These are phyloP conservation scores for Ophiothrix spiculata DNA, from an alignment of 35 echinoderm and acorn worm genomes.

Conservation along the genomic window DNA sequence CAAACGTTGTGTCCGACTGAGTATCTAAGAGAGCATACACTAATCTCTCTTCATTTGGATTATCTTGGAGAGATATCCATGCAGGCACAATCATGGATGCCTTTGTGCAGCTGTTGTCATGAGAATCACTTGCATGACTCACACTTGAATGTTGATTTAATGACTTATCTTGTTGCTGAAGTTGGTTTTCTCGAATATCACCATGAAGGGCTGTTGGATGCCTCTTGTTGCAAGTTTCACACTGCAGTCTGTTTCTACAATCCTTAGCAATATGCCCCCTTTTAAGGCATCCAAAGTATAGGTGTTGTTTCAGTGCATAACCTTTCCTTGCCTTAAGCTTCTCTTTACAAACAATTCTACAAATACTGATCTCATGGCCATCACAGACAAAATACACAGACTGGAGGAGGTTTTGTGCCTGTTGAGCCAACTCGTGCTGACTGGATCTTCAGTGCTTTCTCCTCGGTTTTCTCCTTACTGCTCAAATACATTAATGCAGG, in stretches of 20 bases:
- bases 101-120: neutral
- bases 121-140: constrained; percentile 22
- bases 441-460: too few species aligned
- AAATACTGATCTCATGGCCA: constrained; percentile 33
- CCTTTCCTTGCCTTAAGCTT: constrained; percentile 24
- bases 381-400: constrained; percentile 36
- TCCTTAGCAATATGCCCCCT: constrained; percentile 43
- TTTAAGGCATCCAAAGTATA: constrained; percentile 64
- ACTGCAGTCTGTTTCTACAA: constrained; percentile 40
- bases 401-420: neutral
- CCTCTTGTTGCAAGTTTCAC: constrained; percentile 17
- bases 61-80: constrained; percentile 25
- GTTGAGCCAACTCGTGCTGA: neutral
- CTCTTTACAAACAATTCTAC: constrained; percentile 19
- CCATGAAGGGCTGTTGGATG: constrained; percentile 58
- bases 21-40: constrained; percentile 72
- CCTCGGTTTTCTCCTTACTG: too few species aligned
- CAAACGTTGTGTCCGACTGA: constrained; percentile 63
- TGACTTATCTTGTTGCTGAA: neutral
- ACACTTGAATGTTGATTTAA: neutral
- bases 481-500: constrained; percentile 3
- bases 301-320: constrained; percentile 6
- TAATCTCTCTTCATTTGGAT: constrained; percentile 34
- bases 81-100: constrained; percentile 53
- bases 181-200: neutral